Evolutionary conservation across 2,888 invertebrate genomes (phyloP).

Genomic region (Noctua pronuba): DNA sequence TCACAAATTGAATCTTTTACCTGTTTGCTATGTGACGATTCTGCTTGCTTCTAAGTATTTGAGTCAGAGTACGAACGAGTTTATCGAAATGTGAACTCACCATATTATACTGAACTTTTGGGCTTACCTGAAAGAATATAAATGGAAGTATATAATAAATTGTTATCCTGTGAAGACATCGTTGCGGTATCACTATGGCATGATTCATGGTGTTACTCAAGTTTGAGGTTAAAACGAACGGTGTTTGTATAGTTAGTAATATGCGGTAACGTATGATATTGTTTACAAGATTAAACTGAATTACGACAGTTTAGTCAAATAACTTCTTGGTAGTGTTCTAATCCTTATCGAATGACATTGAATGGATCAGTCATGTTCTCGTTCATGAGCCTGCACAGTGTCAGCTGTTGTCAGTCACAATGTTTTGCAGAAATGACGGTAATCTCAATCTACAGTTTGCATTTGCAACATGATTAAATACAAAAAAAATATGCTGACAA

Average conservation of each 20-base stretch:
- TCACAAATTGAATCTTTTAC: constrained; percentile 67
- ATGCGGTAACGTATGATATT: constrained; percentile 50
- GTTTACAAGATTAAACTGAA: constrained; percentile 44
- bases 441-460: constrained; percentile 3
- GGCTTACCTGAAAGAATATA: constrained; percentile 67
- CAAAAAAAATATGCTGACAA: constrained; percentile 10
- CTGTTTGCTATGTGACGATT: constrained; percentile 67
- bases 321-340: constrained; percentile 49
- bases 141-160: constrained; percentile 72
- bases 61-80: constrained; percentile 67
- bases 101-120: constrained; percentile 64
- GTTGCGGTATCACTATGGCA: constrained; percentile 64
- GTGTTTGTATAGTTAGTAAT: constrained; percentile 71
- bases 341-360: constrained; percentile 44
- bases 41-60: constrained; percentile 67
- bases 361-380: constrained; percentile 35
- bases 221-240: constrained; percentile 63
- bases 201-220: constrained; percentile 77
- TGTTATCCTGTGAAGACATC: constrained; percentile 33
- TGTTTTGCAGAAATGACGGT: neutral
- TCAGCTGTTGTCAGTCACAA: too few relatives aligned
- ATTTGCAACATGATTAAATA: neutral
- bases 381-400: constrained; percentile 4
- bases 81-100: constrained; percentile 71
- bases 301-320: constrained; percentile 42